phyloP scores from a whole-genome alignment of 2,797 vertebrate genomes.

The Semaprochilodus insignis region DNA sequence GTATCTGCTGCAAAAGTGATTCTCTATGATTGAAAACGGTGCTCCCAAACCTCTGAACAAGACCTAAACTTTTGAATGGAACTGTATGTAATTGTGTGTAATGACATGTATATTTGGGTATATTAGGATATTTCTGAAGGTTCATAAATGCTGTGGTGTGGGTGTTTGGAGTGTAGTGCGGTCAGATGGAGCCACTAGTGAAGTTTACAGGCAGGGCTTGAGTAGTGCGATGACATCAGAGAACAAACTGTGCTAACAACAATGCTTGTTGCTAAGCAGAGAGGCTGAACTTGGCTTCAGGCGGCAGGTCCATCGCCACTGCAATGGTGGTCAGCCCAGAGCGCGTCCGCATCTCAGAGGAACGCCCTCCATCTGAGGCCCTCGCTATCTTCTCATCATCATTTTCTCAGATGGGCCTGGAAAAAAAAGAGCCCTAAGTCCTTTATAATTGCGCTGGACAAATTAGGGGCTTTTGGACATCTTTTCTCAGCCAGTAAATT shows the following conservation, averaged over 20 bases:
- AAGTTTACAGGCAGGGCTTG: constrained; percentile 64
- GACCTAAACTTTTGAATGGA: background rate
- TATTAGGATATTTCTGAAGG: background rate
- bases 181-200: constrained; percentile 45
- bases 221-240: constrained; percentile 74
- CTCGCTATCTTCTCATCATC: constrained; percentile 39
- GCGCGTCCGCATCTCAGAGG: constrained; percentile 54
- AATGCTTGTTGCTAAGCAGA: constrained; percentile 72
- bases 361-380: constrained; percentile 35
- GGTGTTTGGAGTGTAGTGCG: constrained; percentile 32
- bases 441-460: constrained; percentile 19
- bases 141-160: constrained; percentile 21
- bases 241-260: constrained; percentile 79
- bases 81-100: background rate
- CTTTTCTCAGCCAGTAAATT: constrained; percentile 69
- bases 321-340: constrained; percentile 20
- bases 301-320: constrained; percentile 40
- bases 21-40: too few relatives aligned
- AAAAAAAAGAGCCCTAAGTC: constrained; percentile 1
- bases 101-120: background rate
- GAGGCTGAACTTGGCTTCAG: constrained; percentile 45
- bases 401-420: constrained; percentile 19
- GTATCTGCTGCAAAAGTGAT: too few relatives aligned
- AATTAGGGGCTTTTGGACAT: constrained; percentile 45
- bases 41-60: background rate